Base-by-base conservation (phyloP, 2,888 invertebrate species). In the Stenolophus ochropezus region DNA sequence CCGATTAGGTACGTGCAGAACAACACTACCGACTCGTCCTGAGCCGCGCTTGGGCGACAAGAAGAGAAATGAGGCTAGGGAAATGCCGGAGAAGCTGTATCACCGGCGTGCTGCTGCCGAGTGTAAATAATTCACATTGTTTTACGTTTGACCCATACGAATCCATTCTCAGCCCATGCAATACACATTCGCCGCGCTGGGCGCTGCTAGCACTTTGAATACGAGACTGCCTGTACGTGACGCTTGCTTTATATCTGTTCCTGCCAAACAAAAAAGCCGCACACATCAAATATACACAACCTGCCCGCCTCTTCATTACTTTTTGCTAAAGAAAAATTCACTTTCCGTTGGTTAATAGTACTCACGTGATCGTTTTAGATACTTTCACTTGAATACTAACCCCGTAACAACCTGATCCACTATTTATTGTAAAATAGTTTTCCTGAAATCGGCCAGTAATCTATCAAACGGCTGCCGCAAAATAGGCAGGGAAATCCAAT, bases 101-200 rank as follows among this genome's bases (percentile, higher is more conserved):
- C 71, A 42, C 49, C 14, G 49, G 14, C 47, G 8, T 18, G 78
- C 65, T 83, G 56, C 83, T 71, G 71, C 78, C 78, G 65, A 75
- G 80, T 83, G 80, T 81, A 81, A 83, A 83, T 83, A 83, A 83
- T 83, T 83, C 82, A 83, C 83, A 83, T 65, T 79, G 80, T 75
- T 82, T 81, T 82, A 83, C 83, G 81, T 81, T 83, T 83, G 82
- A 83, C 83, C 83, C 81, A 78, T 80, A 74, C 82, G 81, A 83
- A 83, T 83, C 83, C 82, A 83, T 83, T 83, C 81, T 83, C 83
- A 83, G 79, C 78, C 78, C 81, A 77, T 82, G 81, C 74, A 53
- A 81, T 74, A 76, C 79, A 75, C 78, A 81, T 82, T 77, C 74
- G 21, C 20, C 4, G 73, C 73, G 6, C 20, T 21, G n/a, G 42